Base-by-base conservation (phyloP, 2,797 vertebrate species). In the Cetoscarus ocellatus region DNA sequence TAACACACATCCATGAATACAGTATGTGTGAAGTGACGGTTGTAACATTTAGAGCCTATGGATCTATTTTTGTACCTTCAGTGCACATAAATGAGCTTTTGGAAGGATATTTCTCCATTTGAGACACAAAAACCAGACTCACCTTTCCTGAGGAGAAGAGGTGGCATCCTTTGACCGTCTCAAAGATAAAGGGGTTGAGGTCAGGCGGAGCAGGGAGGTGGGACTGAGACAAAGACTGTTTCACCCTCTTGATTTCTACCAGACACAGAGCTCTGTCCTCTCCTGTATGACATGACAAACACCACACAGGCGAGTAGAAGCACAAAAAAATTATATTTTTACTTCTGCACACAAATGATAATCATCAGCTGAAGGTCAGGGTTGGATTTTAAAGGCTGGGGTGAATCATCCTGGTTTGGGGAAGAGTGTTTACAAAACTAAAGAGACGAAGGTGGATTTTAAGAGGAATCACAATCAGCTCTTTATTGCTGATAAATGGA, bases 141-240 rank as follows among this genome's bases (percentile, higher is more conserved):
- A 97, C 98, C 96, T 98, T 98, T 90, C 98, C 98, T 10, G 96
- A 96, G 63, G 97, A 96, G 84, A 99, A 99, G 78, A 99, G 94
- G 84, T 99, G 98, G 86, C 98, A 99, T 82, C 98, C 98, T 88
- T 98, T 99, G 80, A 99, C 96, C 3, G 96, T 96, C 88, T 99
- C 98, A 61, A 99, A 98, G 83, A 98, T 79, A 67, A 93, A 97
- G 59, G 98, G 96, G 36, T 94, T 94, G 80, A 99, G 90, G 81
- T 99, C 97, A 0, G 97, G 97, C 88, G 98, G 97, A 60, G 97
- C 96, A 0, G 98, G 98, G 66, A 99, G 96, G 85, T 99, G 98
- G 15, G 97, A 96, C 92, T 99, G 98, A 1, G 97, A 98, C 68
- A 99, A 84, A 17, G 97, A 98, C 89, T 98, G 98, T 77, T 99